These are phyloP conservation scores for Amiota communis DNA, from an alignment of 2,888 invertebrate species.

Conservation along the genomic window DNA sequence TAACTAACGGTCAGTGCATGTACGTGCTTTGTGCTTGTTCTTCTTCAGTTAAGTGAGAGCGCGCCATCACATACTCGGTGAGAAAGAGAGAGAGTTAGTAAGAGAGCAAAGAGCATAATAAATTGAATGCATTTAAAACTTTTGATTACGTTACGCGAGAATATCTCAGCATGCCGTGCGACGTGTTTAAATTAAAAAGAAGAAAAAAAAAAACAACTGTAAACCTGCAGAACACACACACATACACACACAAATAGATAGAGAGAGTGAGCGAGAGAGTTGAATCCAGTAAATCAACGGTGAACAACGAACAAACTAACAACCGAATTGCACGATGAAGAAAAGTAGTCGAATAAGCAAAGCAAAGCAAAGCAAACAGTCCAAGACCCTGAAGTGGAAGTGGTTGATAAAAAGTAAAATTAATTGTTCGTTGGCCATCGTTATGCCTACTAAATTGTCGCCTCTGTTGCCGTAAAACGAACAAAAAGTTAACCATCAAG, in stretches of 20 bases:
- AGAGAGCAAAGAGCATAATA: neutral
- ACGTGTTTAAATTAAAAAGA: neutral
- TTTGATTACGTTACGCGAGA: neutral
- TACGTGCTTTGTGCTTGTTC: neutral
- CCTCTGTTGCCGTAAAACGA: no score
- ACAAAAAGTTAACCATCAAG: no score
- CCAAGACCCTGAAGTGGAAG: neutral
- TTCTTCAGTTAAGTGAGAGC: no score
- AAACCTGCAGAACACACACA: neutral
- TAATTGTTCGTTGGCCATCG: no score
- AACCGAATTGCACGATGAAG: no score
- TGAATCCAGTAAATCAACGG: neutral
- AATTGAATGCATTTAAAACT: neutral
- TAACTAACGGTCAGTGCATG: conserved; percentile 1
- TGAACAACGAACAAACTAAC: neutral
- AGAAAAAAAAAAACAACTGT: neutral
- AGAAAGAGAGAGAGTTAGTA: neutral
- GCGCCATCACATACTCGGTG: neutral
- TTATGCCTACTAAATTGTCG: no score
- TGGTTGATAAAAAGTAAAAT: neutral
- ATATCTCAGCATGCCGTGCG: neutral
- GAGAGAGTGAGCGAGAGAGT: neutral
- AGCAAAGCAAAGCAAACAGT: neutral
- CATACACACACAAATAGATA: neutral
- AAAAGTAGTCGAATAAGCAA: no score